These are phyloP conservation scores for Ficedula albicollis DNA, from an alignment of 2,797 vertebrate species.

Conservation along the genomic window DNA sequence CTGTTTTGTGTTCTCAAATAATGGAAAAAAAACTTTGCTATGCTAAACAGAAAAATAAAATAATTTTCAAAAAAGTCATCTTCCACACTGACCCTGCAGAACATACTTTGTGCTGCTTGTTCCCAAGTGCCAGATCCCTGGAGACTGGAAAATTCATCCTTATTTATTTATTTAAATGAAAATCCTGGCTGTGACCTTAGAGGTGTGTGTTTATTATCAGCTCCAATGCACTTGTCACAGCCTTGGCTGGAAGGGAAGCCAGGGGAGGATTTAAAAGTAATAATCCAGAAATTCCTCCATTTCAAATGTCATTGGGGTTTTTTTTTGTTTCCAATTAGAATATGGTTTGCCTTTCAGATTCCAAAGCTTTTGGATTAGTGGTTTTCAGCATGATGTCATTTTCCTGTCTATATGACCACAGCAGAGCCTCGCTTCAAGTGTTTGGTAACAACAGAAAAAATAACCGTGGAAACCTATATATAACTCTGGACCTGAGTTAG, in stretches of 20 bases:
- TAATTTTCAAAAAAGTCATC: not conserved
- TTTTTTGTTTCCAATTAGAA: conserved; percentile 71
- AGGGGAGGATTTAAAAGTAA: conserved; percentile 55
- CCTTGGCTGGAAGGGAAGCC: conserved; percentile 66
- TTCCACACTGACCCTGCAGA: conserved; percentile 3
- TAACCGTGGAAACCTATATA: conserved; percentile 71
- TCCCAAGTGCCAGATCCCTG: conserved; percentile 42
- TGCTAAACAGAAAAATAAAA: not conserved
- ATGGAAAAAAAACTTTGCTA: not conserved
- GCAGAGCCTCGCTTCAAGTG: conserved; percentile 53
- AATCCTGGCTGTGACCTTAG: conserved; percentile 67
- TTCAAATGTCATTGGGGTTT: not conserved
- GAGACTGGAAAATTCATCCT: conserved; percentile 64
- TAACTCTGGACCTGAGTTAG: conserved; percentile 25
- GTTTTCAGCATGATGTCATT: conserved; percentile 76
- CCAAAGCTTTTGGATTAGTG: conserved; percentile 72
- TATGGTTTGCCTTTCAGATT: conserved; percentile 67
- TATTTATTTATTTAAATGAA: conserved; percentile 66
- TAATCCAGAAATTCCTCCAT: conserved; percentile 60
- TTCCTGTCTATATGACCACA: conserved; percentile 74
- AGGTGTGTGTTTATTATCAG: conserved; percentile 76
- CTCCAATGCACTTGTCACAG: conserved; percentile 75
- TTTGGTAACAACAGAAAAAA: conserved; percentile 76
- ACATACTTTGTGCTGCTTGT: conserved; percentile 8
- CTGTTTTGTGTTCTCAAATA: not conserved